Base-by-base conservation (phyloP, 2,888 invertebrate species). In the Diabrotica balteata region DNA sequence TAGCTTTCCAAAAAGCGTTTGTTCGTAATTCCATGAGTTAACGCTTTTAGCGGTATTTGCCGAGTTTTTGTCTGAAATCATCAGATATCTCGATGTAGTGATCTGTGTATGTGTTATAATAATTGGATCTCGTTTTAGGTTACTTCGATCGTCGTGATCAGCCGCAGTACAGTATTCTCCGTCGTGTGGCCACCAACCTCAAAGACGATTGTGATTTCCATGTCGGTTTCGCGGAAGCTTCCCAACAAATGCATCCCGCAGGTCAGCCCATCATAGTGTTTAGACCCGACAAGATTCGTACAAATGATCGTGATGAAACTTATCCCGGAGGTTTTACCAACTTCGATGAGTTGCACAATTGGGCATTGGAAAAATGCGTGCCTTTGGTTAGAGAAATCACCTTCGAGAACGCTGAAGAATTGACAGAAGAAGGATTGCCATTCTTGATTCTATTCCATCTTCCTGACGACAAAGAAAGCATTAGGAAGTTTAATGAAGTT, bases 361-460 rank as follows among this genome's bases (percentile, higher is more conserved):
- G 98, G 98, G 88, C 93, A 0, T 90, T 93, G 70, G 93, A 96
- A 75, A 95, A 95, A 80, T 99, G 99, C 83, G 94, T 98, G 50
- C 98, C 99, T 0, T 86, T 98, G 10, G 98, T 99, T 0, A 88
- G 99, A 63, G 98, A 99, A 85, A 99, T 99, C 69, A 99, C 98
- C 0, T 99, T 99, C 85, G 98, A 98, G 85, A 99, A 99, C 87
- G 99, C 99, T 2, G 99, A 99, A 85, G 98, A 98, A 84, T 85
- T 98, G 42, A 98, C 98, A 0, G 98, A 98, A 84, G 99, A 99
- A 86, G 98, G 98, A 46, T 85, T 99, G 78, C 99, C 99, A 7
- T 99, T 99, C 87, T 88, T 99, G 49, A 98, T 99, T 75, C 86
- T 99, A 52, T 99, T 99, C 86, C 96, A 99, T 81, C 86, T 90